A percentile compares a stretch with the other conserved stretches of the same genome.
Evolutionary conservation across 2,888 invertebrate genomes (phyloP).

Genomic region (Sminthurides aquaticus): DNA sequence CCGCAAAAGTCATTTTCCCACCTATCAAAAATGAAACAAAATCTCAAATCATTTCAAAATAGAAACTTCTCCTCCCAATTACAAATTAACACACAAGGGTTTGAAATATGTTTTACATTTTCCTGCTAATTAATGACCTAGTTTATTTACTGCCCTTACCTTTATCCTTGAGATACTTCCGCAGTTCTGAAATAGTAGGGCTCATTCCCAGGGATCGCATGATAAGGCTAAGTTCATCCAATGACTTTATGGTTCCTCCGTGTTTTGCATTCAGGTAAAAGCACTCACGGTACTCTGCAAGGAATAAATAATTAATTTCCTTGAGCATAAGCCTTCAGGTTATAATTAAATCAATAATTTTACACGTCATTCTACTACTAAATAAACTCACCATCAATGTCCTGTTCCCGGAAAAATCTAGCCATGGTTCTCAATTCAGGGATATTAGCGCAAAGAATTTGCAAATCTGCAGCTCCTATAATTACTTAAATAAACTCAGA

Average conservation of each 20-base stretch:
- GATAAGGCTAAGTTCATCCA: constrained; percentile 85
- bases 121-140: too few relatives aligned
- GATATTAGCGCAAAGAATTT: background rate
- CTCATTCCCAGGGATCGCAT: constrained; percentile 92
- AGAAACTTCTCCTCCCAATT: background rate
- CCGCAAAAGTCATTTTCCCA: constrained; percentile 89
- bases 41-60: constrained; percentile 6
- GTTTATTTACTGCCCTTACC: constrained; percentile 48
- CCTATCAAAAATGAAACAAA: constrained; percentile 49
- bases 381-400: constrained; percentile 76
- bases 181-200: constrained; percentile 83
- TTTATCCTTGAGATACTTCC: constrained; percentile 69
- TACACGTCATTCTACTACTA: too few relatives aligned
- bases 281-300: constrained; percentile 85
- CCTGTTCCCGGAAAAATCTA: constrained; percentile 73
- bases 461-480: constrained; percentile 4
- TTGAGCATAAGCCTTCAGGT: background rate
- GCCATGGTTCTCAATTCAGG: background rate
- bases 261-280: constrained; percentile 88
- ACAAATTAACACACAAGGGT: too few relatives aligned
- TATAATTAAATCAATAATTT: constrained; percentile 10
- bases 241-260: constrained; percentile 69
- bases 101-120: constrained; percentile 11
- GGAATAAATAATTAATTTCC: background rate
- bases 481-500: too few relatives aligned